Evolutionary conservation across 2,113 vertebrate species (phyloP), one percentile per base, ranked within the genome.

Genomic region (Cyphomyrus plagiostoma): DNA sequence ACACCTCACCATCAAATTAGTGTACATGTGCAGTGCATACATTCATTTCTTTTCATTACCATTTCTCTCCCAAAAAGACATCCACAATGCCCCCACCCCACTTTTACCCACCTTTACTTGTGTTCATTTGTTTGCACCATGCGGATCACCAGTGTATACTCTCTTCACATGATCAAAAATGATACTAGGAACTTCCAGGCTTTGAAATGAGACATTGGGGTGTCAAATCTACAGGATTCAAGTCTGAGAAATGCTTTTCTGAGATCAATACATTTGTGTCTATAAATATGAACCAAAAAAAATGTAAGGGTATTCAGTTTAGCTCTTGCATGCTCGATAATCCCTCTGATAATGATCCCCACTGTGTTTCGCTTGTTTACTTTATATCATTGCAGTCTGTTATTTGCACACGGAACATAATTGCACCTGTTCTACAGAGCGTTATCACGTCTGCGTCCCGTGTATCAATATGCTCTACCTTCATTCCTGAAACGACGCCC

Each of bases 21-120:
- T 90, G 62, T 87, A 87, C 21, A 77, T 80, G 74, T 89, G 83
- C 49, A 53, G 84, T 62, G 84, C 85, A 74, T 87, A 87, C n/a
- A 17, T 77, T 89, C 2, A 50, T 87, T 90, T 70, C 26, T 30
- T 87, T 77, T 80, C 42, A 4, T 26, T 30, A 56, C 35, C 11
- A 21, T 87, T 26, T 87, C 39, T 50, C 26, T 21, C 66, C 52
- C 11, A 74, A 46, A 23, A 15, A 42, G 53, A 90, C 19, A 9
- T 52, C 42, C 49, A 56, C 42, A 42, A 23, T 19, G 39, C 15
- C 30, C 85, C 48, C 46, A 10, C 52, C 45, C 39, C 46, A 46
- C 19, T 35, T 70, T 42, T 80, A 9, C 17, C 17, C 70, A 13
- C n/a, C 30, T 74, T 77, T 52, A 30, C 48, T 52, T 23, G 46